Base-by-base conservation (phyloP, 2,113 vertebrate genomes). In the Ariopsis seemanni region DNA sequence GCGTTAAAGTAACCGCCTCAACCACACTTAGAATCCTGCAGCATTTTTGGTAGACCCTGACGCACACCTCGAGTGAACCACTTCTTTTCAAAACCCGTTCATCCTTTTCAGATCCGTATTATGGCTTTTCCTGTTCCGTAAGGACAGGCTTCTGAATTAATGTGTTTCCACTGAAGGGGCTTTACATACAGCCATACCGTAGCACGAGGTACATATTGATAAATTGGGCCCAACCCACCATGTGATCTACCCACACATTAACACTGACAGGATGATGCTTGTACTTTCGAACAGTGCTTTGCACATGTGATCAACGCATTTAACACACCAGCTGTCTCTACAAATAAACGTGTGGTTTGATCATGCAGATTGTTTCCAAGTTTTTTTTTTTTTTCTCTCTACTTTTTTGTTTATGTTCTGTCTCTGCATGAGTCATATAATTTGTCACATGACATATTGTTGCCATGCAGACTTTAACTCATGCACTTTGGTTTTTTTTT, bases 341-440 rank as follows among this genome's bases (percentile, higher is more conserved):
- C 72, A 57, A 20, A 52, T 6, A 27, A 78, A 84, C 58, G 63
- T 88, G 81, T 72, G 80, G 63, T 81, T 77, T 62, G 42, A 83
- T 87, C 77, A 85, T 71, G 34, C 69, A 2, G 81, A 60, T 52
- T 48, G 25, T 17, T 65, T 48, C 25, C 34, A 9, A 53, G 20
- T 30, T 15, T 53, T 75, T 75, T 86, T 79, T 52, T 22, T 30
- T 11, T 27, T 42, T 4, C 4, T 42, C 42, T 6, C 22, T 52
- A 62, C 58, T 89, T 88, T 84, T 48, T 55, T 87, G 63, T 87
- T 91, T 88, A 60, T 74, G 30, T 34, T 48, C 25, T n/a, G 30
- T 90, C 91, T 90, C 88, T 91, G 93, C 94, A 94, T 93, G 94
- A 83, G 25, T 74, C n/a, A 75, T 81, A 14, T 91, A 80, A 82